Evolutionary conservation across 2,113 vertebrate genomes (phyloP).

Genomic region (Eira barbara): DNA sequence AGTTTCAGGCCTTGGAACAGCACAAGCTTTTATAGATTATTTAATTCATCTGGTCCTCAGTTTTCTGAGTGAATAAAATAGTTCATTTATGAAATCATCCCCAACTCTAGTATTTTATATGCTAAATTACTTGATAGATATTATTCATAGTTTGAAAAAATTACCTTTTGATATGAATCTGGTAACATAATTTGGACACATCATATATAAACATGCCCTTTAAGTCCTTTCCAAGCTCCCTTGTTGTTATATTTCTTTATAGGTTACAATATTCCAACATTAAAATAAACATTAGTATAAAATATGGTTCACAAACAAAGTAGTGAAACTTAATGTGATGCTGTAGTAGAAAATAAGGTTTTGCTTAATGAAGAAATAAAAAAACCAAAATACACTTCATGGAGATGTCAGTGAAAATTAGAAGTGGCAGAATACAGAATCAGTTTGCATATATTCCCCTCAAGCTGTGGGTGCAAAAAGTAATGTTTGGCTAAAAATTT

Average conservation of each 20-base stretch:
- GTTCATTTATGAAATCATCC: neutral
- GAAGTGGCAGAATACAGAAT: neutral
- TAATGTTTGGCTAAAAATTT: neutral
- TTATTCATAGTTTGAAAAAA: neutral
- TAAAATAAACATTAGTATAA: neutral
- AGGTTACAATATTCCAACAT: conserved; percentile 16
- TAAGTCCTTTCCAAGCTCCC: neutral
- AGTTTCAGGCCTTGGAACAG: neutral
- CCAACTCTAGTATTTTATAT: neutral
- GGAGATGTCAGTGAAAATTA: neutral
- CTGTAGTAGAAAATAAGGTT: neutral
- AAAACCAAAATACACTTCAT: neutral
- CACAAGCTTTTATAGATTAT: neutral
- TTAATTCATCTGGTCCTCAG: neutral
- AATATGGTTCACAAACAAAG: neutral
- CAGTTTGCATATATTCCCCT: neutral
- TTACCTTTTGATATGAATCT: neutral
- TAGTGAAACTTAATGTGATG: neutral
- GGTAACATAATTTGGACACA: neutral
- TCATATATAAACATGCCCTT: neutral
- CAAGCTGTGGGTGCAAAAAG: neutral
- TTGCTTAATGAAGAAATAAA: conserved; percentile 7
- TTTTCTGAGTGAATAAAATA: neutral
- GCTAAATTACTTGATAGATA: neutral
- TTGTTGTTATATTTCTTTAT: neutral